Conservation (phyloP, 2,113 vertebrate genomes). For the Pachyramphus minor region DNA sequence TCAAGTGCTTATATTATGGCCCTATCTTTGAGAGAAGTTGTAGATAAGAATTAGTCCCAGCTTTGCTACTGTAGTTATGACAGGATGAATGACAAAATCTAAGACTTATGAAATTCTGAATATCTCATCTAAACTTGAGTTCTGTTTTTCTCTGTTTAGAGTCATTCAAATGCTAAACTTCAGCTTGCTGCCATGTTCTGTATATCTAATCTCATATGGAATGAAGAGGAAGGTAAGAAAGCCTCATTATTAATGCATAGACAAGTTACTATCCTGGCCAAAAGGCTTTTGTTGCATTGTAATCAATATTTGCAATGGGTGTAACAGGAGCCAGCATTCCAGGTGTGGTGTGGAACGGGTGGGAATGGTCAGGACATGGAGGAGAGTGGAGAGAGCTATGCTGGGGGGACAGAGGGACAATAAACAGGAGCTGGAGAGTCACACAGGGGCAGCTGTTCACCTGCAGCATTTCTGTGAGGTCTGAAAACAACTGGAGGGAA, state of each 20-base stretch:
- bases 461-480: background rate
- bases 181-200: constrained; percentile 97
- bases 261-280: background rate
- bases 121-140: background rate
- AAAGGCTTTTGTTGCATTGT: background rate
- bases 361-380: background rate
- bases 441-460: background rate
- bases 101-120: background rate
- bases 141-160: constrained; percentile 71
- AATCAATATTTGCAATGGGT: background rate
- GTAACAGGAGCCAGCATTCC: background rate
- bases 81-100: background rate
- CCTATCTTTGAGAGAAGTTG: background rate
- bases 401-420: background rate
- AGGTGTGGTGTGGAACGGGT: background rate
- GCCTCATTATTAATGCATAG: background rate
- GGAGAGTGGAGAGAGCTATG: background rate
- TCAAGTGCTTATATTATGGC: background rate
- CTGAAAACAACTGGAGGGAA: background rate
- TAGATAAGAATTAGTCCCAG: background rate
- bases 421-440: background rate
- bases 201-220: constrained; percentile 98
- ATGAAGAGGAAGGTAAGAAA: constrained; percentile 95
- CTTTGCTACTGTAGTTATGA: background rate
- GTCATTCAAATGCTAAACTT: constrained; percentile 95